phyloP scores from a whole-genome alignment of 2,113 vertebrate species.

The Macroglossus sobrinus region DNA sequence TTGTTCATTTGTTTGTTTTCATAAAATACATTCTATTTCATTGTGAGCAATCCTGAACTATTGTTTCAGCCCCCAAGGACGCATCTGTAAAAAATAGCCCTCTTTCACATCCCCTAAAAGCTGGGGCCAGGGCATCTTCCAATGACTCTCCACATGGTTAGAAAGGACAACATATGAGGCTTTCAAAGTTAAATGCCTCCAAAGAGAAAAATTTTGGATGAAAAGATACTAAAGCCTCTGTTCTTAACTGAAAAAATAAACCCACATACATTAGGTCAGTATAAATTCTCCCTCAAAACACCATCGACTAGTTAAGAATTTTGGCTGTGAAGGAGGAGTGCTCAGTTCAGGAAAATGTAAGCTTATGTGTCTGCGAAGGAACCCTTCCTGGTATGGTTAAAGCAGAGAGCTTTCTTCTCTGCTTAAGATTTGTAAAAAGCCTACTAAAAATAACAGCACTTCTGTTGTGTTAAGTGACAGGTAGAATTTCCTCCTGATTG shows the following conservation, averaged over 20 bases:
- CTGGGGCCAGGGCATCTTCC: background rate
- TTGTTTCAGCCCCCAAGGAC: background rate
- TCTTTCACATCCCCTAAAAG: background rate
- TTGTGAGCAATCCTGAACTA: background rate
- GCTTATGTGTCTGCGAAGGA: background rate
- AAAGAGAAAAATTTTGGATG: background rate
- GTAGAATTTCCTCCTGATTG: background rate
- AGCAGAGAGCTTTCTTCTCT: background rate
- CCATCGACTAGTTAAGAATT: background rate
- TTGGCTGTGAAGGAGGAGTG: background rate
- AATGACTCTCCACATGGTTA: background rate
- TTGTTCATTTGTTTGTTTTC: background rate
- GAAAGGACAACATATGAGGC: background rate
- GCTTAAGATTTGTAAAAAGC: background rate
- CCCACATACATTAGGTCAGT: background rate
- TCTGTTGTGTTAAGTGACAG: background rate
- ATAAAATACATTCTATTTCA: background rate
- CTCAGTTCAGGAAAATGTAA: background rate
- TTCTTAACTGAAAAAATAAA: background rate
- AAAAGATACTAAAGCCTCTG: background rate
- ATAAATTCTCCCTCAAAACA: background rate
- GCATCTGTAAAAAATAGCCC: background rate
- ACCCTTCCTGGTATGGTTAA: background rate
- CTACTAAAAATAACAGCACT: background rate
- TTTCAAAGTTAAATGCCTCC: background rate